Evolutionary conservation across 2,113 vertebrate genomes (phyloP).

Genomic region (Ptyas mucosa): DNA sequence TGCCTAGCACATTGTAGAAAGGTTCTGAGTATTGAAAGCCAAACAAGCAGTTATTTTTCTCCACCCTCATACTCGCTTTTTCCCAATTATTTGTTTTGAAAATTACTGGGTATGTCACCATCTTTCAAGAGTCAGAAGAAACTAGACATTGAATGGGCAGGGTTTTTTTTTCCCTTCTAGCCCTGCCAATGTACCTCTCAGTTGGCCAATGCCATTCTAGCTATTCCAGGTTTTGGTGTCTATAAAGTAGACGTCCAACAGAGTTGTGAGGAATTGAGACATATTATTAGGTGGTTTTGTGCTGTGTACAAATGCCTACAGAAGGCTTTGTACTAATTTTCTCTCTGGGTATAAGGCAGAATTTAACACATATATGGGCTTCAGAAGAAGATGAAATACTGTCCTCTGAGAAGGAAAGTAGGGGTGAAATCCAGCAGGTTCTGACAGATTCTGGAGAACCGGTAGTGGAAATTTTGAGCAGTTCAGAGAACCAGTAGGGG

Average conservation of each 20-base stretch:
- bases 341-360: not conserved
- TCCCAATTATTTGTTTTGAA: conserved; percentile 47
- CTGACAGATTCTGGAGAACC: too few species aligned
- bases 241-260: conserved; percentile 36
- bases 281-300: conserved; percentile 55
- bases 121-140: conserved; percentile 31
- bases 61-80: not conserved
- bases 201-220: conserved; percentile 37
- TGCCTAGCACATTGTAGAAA: conserved; percentile 25
- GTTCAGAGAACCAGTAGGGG: too few species aligned
- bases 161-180: conserved; percentile 27
- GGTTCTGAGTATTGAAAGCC: conserved; percentile 25
- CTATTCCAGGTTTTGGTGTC: conserved; percentile 34
- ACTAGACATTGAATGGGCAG: conserved; percentile 34
- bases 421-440: too few species aligned
- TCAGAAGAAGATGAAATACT: conserved; percentile 19
- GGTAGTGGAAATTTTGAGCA: too few species aligned
- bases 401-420: conserved; percentile 27
- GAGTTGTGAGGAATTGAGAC: conserved; percentile 48
- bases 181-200: conserved; percentile 50
- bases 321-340: conserved; percentile 54
- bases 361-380: not conserved
- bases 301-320: conserved; percentile 49
- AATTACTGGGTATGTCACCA: conserved; percentile 20
- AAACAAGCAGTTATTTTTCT: conserved; percentile 31